Percentiles rank a stretch among this genome's conserved stretches.
Conservation (phyloP, 2,797 vertebrate genomes). For the Pseudomugil gertrudae region DNA sequence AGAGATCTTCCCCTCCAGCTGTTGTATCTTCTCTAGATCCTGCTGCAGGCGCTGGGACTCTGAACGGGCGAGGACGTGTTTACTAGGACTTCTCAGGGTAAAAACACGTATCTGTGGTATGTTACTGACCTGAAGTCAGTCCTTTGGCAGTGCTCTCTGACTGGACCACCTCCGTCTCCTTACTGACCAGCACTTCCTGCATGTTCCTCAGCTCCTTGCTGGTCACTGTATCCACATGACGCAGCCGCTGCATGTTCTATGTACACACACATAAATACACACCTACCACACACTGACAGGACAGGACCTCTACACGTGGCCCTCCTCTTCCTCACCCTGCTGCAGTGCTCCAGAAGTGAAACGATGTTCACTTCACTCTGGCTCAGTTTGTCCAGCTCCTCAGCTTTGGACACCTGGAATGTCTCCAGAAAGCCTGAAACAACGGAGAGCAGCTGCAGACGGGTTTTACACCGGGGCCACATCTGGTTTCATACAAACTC, state of each 20-base stretch:
- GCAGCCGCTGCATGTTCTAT: constrained; percentile 90
- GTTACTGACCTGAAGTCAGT: constrained; percentile 81
- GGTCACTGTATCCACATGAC: constrained; percentile 89
- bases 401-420: constrained; percentile 84
- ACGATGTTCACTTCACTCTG: constrained; percentile 86
- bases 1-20: constrained; percentile 91
- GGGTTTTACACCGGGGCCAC: too few species aligned
- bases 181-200: constrained; percentile 95
- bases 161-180: constrained; percentile 95
- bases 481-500: constrained; percentile 69
- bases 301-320: too few species aligned
- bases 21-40: constrained; percentile 94
- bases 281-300: too few species aligned
- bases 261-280: constrained; percentile 33
- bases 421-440: constrained; percentile 86
- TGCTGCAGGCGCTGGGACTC: constrained; percentile 91
- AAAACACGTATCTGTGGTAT: neutral
- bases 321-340: constrained; percentile 77
- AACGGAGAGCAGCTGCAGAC: neutral
- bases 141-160: constrained; percentile 92
- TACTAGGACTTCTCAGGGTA: too few species aligned
- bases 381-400: constrained; percentile 82
- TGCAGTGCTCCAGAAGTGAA: constrained; percentile 88
- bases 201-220: constrained; percentile 92
- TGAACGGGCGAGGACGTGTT: constrained; percentile 46